Percentiles rank a stretch among this genome's conserved stretches.
Conservation (phyloP, 2,113 vertebrate species). For the Motacilla alba region DNA sequence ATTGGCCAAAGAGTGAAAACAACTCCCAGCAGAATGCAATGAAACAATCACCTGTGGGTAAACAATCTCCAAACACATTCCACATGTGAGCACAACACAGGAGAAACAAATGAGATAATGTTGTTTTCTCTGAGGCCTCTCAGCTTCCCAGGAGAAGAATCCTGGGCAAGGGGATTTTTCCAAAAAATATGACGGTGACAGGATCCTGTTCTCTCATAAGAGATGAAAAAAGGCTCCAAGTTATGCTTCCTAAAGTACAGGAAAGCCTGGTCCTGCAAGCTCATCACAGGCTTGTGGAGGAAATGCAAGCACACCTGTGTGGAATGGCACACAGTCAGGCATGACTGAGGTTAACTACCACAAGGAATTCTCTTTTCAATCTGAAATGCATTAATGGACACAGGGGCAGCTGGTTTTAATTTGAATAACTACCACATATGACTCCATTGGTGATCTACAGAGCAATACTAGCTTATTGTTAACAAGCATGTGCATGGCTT, state of each 20-base stretch:
- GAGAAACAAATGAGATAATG: no score
- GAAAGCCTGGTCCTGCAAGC: not conserved
- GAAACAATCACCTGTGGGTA: no score
- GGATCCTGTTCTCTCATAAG: not conserved
- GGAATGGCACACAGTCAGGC: not conserved
- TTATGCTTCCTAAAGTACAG: not conserved
- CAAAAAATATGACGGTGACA: not conserved
- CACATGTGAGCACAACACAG: no score
- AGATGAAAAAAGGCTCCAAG: not conserved
- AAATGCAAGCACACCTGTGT: not conserved
- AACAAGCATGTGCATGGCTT: not conserved
- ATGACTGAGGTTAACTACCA: not conserved
- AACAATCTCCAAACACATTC: no score
- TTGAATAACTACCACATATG: not conserved
- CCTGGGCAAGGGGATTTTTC: no score
- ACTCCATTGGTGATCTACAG: not conserved
- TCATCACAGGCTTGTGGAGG: not conserved
- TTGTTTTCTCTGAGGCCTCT: no score
- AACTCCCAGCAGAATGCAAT: no score
- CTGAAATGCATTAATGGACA: not conserved
- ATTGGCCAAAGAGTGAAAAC: no score
- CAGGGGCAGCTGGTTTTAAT: not conserved
- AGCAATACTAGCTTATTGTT: not conserved
- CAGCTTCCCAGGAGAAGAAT: no score
- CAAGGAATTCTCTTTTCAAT: not conserved